A percentile compares a stretch with the other conserved stretches of the same genome.
Evolutionary conservation across 1,140 invertebrate genomes (phyloP).

Genomic region (Solenopsis fugax): DNA sequence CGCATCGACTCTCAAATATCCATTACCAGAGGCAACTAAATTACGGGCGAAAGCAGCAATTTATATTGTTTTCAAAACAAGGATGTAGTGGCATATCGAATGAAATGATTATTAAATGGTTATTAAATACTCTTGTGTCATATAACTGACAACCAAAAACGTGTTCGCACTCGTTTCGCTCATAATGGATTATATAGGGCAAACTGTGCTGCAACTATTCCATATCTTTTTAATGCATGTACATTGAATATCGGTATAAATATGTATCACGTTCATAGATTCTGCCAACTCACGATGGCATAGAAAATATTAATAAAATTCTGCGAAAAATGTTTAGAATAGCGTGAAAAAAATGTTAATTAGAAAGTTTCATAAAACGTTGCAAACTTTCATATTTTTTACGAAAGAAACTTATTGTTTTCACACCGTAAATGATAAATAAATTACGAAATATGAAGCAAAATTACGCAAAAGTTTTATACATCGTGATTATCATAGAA

Average conservation of each 20-base stretch:
- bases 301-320: slow-evolving; percentile 32
- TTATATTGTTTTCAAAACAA: not conserved
- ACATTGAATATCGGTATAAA: slow-evolving; percentile 1
- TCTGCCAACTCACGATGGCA: slow-evolving; percentile 4
- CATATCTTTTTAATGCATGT: slow-evolving; percentile 21
- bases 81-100: too few relatives aligned
- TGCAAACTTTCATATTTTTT: not conserved
- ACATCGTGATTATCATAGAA: too few relatives aligned
- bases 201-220: not conserved
- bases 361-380: not conserved
- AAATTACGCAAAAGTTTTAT: not conserved
- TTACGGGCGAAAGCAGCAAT: not conserved
- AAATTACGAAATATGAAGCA: not conserved
- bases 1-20: not conserved
- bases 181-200: not conserved
- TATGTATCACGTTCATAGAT: not conserved
- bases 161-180: not conserved
- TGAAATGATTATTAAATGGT: slow-evolving; percentile 15
- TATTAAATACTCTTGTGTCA: not conserved
- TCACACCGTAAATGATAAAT: not conserved
- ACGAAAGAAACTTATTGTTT: not conserved
- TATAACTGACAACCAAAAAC: not conserved
- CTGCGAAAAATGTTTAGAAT: not conserved
- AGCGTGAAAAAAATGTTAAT: not conserved
- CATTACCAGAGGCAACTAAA: not conserved